phyloP scores from a whole-genome alignment of 2,113 vertebrate genomes.

The Mus pahari region DNA sequence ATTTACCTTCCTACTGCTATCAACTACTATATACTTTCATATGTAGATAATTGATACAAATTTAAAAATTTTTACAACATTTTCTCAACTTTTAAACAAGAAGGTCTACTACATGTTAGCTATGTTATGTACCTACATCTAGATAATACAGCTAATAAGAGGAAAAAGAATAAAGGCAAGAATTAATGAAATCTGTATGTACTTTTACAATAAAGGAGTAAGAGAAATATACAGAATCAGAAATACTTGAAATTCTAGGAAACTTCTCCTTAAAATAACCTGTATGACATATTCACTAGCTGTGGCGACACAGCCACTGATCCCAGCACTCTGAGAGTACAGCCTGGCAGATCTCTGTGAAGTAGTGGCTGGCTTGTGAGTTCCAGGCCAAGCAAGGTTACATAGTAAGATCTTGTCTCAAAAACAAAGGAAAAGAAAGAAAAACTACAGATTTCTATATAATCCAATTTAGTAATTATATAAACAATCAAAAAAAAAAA shows the following conservation, averaged over 20 bases:
- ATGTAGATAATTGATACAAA: not conserved
- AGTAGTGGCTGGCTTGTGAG: not conserved
- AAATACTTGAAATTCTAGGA: slow-evolving; percentile 45
- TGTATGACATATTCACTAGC: not conserved
- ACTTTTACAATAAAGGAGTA: not conserved
- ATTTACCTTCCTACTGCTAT: not conserved
- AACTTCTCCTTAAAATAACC: not conserved
- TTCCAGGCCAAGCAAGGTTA: not conserved
- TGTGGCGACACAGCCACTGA: not conserved
- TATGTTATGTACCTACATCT: not conserved
- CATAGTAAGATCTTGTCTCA: not conserved
- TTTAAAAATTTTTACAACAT: not conserved
- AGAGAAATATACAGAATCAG: not conserved
- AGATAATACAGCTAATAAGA: not conserved
- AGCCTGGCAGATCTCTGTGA: not conserved
- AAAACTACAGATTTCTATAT: not conserved
- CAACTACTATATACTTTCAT: not conserved
- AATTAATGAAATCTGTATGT: not conserved
- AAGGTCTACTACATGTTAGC: not conserved
- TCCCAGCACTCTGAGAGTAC: not conserved
- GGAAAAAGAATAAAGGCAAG: not conserved
- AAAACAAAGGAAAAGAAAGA: not conserved
- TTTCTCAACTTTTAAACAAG: not conserved
- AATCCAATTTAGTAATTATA: not conserved
- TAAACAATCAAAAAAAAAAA: slow-evolving; percentile 5